A percentile compares a stretch with the other conserved stretches of the same genome.
phyloP scores from a whole-genome alignment of 2,888 invertebrate species.

The Nematopogon swammerdamellus region DNA sequence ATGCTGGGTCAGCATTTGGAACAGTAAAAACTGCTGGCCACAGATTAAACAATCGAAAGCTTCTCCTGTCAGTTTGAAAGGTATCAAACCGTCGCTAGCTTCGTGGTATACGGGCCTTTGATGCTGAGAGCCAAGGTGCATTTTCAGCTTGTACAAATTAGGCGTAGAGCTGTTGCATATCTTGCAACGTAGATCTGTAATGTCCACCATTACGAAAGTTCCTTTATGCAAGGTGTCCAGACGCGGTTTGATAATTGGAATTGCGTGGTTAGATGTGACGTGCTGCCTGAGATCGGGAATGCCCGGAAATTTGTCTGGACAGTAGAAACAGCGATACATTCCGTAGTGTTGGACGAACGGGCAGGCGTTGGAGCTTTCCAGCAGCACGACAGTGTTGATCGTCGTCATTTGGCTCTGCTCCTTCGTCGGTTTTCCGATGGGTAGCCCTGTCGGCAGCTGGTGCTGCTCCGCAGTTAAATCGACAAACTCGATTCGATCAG shows the following conservation, averaged over 20 bases:
- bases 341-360: slow-evolving; percentile 47
- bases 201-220: slow-evolving; percentile 27
- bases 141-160: neutral
- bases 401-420: neutral
- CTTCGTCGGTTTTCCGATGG: neutral
- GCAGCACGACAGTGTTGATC: slow-evolving; percentile 18
- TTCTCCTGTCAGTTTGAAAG: neutral
- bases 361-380: slow-evolving; percentile 35
- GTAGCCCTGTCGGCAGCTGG: neutral
- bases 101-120: neutral
- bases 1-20: slow-evolving; percentile 39
- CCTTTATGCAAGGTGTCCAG: neutral
- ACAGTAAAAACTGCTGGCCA: slow-evolving; percentile 36
- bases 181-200: slow-evolving; percentile 35
- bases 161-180: slow-evolving; percentile 18
- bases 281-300: slow-evolving; percentile 16
- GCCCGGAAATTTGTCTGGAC: slow-evolving; percentile 15
- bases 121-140: neutral
- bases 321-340: slow-evolving; percentile 47
- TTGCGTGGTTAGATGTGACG: slow-evolving; percentile 9
- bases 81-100: neutral
- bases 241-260: neutral
- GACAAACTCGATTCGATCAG: neutral
- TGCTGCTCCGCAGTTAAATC: neutral
- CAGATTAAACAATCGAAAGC: slow-evolving; percentile 28